Evolutionary conservation across 2,797 vertebrate genomes (phyloP).

Genomic region (Danio choprae): DNA sequence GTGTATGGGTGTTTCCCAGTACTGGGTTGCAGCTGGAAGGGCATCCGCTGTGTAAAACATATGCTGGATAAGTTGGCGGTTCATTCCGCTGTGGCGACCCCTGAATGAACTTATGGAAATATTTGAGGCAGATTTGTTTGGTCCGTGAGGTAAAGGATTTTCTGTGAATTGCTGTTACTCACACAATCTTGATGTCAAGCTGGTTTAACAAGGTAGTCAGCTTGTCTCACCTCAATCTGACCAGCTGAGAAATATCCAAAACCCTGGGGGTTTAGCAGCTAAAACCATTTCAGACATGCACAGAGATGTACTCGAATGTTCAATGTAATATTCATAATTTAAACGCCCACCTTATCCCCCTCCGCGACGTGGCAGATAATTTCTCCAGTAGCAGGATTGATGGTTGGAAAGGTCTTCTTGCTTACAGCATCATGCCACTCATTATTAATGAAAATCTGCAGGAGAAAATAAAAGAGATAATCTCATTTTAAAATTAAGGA

Average conservation of each 20-base stretch:
- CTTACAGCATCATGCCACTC: slow-evolving; percentile 90
- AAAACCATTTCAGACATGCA: not conserved
- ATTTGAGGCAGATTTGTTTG: not conserved
- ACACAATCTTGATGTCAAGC: not conserved
- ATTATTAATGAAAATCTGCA: slow-evolving; percentile 96
- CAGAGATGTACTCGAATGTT: not conserved
- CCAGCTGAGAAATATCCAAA: not conserved
- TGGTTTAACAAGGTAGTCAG: not conserved
- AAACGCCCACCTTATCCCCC: slow-evolving; percentile 82
- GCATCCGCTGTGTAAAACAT: too few relatives aligned
- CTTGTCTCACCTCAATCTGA: not conserved
- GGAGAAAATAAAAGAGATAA: not conserved
- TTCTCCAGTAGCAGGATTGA: slow-evolving; percentile 92
- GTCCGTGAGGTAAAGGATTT: not conserved
- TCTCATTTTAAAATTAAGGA: not conserved
- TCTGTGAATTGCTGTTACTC: too few relatives aligned
- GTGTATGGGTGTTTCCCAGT: too few relatives aligned
- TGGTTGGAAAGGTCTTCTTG: slow-evolving; percentile 88
- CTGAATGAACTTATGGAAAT: too few relatives aligned
- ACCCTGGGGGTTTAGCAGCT: not conserved
- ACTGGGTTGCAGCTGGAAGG: too few relatives aligned
- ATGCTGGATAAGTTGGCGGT: too few relatives aligned
- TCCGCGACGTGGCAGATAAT: slow-evolving; percentile 94
- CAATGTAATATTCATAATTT: not conserved
- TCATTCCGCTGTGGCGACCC: too few relatives aligned